phyloP scores from a whole-genome alignment of 2,888 invertebrate genomes.

The Dendrolimus houi region DNA sequence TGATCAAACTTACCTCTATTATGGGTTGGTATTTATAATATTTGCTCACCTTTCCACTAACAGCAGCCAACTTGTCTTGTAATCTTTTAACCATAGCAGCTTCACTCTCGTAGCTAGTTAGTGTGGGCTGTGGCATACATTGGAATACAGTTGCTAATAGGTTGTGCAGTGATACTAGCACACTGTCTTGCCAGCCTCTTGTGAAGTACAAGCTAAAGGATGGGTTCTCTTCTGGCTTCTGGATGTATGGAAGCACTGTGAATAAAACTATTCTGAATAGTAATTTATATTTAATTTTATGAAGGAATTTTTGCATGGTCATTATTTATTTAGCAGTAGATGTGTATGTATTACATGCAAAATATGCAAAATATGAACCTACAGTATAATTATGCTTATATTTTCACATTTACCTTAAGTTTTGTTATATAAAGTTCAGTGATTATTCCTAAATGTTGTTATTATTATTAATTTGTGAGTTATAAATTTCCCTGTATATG shows the following conservation, averaged over 20 bases:
- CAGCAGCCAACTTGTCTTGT: conserved; percentile 88
- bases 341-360: no score
- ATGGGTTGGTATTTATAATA: background rate
- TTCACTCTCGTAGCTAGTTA: conserved; percentile 92
- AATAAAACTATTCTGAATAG: conserved; percentile 13
- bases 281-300: no score
- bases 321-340: no score
- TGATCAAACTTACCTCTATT: no score
- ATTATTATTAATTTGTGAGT: no score
- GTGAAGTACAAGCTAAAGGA: conserved; percentile 92
- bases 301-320: no score
- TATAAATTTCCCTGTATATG: no score
- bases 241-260: conserved; percentile 92
- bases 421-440: no score
- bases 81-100: conserved; percentile 85
- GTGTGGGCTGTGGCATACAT: conserved; percentile 91
- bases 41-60: conserved; percentile 60
- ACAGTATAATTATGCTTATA: no score
- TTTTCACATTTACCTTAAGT: no score
- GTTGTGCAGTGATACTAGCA: conserved; percentile 92
- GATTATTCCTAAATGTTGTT: no score
- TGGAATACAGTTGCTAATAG: conserved; percentile 92
- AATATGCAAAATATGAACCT: no score
- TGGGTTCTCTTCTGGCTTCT: conserved; percentile 93
- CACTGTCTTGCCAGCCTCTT: conserved; percentile 96